A percentile compares a stretch with the other conserved stretches of the same genome.
Evolutionary conservation across 2,888 invertebrate genomes (phyloP).

Genomic region (Pocota personata): DNA sequence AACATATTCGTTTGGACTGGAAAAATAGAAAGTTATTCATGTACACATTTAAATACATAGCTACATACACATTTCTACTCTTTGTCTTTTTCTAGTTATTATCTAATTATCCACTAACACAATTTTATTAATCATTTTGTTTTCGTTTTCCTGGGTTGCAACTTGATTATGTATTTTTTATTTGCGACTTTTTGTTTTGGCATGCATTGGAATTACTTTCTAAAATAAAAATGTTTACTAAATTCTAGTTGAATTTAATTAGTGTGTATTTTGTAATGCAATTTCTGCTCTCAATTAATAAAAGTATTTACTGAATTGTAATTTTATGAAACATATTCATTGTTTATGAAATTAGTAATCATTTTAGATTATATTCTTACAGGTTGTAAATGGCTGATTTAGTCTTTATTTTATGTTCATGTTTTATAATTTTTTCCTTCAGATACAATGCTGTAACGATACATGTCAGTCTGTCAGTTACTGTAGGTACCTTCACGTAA

Average conservation of each 20-base stretch:
- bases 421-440: no score
- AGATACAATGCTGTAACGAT: no score
- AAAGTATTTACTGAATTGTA: constrained; percentile 18
- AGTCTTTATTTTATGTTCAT: no score
- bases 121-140: background rate
- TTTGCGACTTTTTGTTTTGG: constrained; percentile 7
- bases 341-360: background rate
- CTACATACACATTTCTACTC: background rate
- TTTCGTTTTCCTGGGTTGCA: constrained; percentile 27
- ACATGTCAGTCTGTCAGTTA: no score
- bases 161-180: background rate
- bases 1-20: background rate
- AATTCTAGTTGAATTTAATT: background rate
- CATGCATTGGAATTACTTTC: background rate
- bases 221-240: background rate
- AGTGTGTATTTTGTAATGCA: background rate
- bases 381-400: no score
- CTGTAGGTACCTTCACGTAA: no score
- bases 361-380: no score
- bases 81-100: constrained; percentile 3
- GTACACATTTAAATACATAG: background rate
- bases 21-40: background rate
- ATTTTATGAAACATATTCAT: background rate
- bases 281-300: background rate
- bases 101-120: constrained; percentile 17